Evolutionary conservation across 92 coral and sea anemone genomes (phyloP).

Genomic region (Chrysogorgia sp.): DNA sequence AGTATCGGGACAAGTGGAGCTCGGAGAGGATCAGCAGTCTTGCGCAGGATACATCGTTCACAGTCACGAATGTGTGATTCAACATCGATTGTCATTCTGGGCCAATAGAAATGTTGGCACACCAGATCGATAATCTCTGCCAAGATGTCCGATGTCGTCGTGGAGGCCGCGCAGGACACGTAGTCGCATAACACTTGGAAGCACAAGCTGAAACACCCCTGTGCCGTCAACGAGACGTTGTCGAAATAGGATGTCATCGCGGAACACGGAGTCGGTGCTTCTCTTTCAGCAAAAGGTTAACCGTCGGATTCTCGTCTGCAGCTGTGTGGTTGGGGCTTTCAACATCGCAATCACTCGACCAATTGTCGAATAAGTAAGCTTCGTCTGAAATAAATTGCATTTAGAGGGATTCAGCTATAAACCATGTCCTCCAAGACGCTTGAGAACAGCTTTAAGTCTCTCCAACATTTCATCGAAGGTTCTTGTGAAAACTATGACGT

Average conservation of each 20-base stretch:
- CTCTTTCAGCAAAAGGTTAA: not conserved
- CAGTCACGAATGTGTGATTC: slow-evolving; percentile 26
- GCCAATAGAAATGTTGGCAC: too few species aligned
- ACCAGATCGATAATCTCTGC: slow-evolving; percentile 34
- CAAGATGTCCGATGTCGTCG: slow-evolving; percentile 44
- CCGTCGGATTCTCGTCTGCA: not conserved
- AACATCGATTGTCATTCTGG: slow-evolving; percentile 44
- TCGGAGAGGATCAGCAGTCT: slow-evolving; percentile 17
- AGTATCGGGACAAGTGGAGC: slow-evolving; percentile 50
- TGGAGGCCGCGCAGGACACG: slow-evolving; percentile 40
- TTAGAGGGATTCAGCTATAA: too few species aligned
- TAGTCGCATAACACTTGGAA: slow-evolving; percentile 15
- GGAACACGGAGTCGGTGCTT: slow-evolving; percentile 2
- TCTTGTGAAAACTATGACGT: slow-evolving; percentile 45
- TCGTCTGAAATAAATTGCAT: too few species aligned
- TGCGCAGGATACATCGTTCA: slow-evolving; percentile 40
- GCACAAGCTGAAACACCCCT: slow-evolving; percentile 39
- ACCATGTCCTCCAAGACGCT: slow-evolving; percentile 38
- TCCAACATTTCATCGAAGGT: slow-evolving; percentile 45
- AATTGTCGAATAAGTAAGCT: slow-evolving; percentile 32
- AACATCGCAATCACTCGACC: slow-evolving; percentile 39
- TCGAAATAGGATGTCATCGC: slow-evolving; percentile 34
- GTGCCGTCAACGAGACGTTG: slow-evolving; percentile 32
- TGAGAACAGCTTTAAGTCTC: slow-evolving; percentile 49
- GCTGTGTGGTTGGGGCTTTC: not conserved